phyloP scores from a whole-genome alignment of 2,888 invertebrate species.

The Chymomyza fuscimana region DNA sequence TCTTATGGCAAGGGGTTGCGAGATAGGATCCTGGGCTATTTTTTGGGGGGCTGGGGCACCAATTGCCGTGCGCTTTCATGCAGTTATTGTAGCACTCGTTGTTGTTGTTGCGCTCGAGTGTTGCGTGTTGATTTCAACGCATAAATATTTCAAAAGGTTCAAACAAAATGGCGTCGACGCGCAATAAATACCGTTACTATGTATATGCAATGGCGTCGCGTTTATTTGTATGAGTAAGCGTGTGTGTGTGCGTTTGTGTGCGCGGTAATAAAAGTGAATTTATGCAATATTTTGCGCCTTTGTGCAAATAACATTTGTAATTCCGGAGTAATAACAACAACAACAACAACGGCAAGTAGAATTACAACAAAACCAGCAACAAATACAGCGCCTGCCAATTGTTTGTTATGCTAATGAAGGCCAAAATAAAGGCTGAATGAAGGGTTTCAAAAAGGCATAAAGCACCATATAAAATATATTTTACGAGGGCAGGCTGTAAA shows the following conservation, averaged over 20 bases:
- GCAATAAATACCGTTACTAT: conserved; percentile 66
- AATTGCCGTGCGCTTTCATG: conserved; percentile 18
- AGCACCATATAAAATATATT: neutral
- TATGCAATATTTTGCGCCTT: conserved; percentile 71
- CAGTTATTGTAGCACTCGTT: conserved; percentile 16
- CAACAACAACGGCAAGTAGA: conserved; percentile 29
- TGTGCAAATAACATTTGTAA: conserved; percentile 69
- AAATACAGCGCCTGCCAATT: conserved; percentile 38
- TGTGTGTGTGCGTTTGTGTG: conserved; percentile 29
- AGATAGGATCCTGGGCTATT: neutral
- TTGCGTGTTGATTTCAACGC: conserved; percentile 74
- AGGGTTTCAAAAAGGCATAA: conserved; percentile 31
- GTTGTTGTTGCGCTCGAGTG: conserved; percentile 46
- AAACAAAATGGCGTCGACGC: conserved; percentile 73
- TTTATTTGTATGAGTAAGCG: conserved; percentile 12
- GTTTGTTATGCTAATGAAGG: conserved; percentile 66
- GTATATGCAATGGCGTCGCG: conserved; percentile 6
- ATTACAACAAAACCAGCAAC: neutral
- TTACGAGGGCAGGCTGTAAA: neutral
- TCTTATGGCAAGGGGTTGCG: neutral
- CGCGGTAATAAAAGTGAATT: conserved; percentile 70
- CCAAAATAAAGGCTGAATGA: conserved; percentile 35
- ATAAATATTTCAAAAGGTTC: conserved; percentile 72
- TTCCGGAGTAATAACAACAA: conserved; percentile 36
- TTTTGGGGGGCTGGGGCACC: neutral